These are phyloP conservation scores for Himantopus leucocephalus DNA, from an alignment of 2,113 vertebrate species.

Conservation along the genomic window DNA sequence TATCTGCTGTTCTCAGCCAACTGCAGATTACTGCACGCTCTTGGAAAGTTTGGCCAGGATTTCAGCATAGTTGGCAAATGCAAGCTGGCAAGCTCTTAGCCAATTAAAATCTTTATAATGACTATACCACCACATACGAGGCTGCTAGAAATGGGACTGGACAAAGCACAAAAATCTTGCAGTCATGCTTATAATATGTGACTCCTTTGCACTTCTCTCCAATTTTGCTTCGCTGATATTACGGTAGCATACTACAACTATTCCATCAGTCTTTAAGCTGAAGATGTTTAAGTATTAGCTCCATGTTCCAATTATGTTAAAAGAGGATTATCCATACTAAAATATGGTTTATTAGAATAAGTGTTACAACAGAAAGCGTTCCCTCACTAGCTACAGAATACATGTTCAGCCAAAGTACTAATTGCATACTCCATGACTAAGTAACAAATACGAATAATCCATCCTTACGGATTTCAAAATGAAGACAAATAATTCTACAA, in stretches of 20 bases:
- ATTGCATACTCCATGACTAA: not conserved
- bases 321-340: conserved; percentile 37
- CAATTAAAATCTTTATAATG: conserved; percentile 16
- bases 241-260: not conserved
- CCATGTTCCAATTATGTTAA: not conserved
- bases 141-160: not conserved
- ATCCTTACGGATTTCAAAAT: not conserved
- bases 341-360: conserved; percentile 9
- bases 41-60: conserved; percentile 23
- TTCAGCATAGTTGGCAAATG: conserved; percentile 35
- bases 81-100: not conserved
- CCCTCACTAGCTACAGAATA: not conserved
- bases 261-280: not conserved
- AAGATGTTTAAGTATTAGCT: not conserved
- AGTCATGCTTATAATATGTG: not conserved
- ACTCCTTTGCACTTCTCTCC: not conserved
- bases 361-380: not conserved
- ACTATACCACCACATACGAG: not conserved
- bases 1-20: not conserved
- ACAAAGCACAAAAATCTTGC: not conserved
- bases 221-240: not conserved
- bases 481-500: not conserved
- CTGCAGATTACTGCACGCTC: not conserved
- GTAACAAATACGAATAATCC: not conserved
- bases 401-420: not conserved